Base-by-base conservation (phyloP, 2,888 invertebrate genomes). In the Margaritifera margaritifera region DNA sequence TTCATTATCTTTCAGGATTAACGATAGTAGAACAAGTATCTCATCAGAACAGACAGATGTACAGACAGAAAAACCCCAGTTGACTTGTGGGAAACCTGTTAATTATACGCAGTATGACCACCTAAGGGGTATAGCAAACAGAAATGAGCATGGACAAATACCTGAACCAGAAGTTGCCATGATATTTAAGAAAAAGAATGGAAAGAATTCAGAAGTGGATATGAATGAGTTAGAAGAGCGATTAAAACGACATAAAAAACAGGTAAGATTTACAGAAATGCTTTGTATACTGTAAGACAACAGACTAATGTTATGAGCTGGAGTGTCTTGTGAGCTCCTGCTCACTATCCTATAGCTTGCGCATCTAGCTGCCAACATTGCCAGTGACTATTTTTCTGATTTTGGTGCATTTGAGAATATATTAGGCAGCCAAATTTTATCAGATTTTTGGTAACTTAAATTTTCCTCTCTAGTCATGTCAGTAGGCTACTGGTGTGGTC, bases 21-120 rank as follows among this genome's bases (percentile, higher is more conserved):
- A 42, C 11, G 42, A 42, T 42, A 42, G 42, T 42, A 42, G 42
- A 42, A 42, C 42, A 42, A 15, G 42, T 42, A 15, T 11, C 42
- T 42, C 42, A 15, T 42, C 42, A 42, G 42, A 15, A 42, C 42
- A 42, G 15, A 42, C 42, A 24, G 27, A 55, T 54, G 42, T 50
- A 55, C 53, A 31, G 22, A 27, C 25, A 51, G 64, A 66, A 52
- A 66, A 65, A 67, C 75, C 78, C 65, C 60, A 64, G 25, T 91
- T 93, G 68, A 94, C 95, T 82, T 94, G 94, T 88, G 94, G 94
- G 68, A 93, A 93, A 90, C 72, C 87, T 65, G 95, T 95, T 2
- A 96, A 96, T 90, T 94, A 94, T 87, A 96, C 96, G 6, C 95
- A 95, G 88, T 96, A 95, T 90, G 96, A 96, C 89, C 95, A 95